phyloP scores from a whole-genome alignment of 2,797 vertebrate species.

The Petrocephalus schoutedeni region DNA sequence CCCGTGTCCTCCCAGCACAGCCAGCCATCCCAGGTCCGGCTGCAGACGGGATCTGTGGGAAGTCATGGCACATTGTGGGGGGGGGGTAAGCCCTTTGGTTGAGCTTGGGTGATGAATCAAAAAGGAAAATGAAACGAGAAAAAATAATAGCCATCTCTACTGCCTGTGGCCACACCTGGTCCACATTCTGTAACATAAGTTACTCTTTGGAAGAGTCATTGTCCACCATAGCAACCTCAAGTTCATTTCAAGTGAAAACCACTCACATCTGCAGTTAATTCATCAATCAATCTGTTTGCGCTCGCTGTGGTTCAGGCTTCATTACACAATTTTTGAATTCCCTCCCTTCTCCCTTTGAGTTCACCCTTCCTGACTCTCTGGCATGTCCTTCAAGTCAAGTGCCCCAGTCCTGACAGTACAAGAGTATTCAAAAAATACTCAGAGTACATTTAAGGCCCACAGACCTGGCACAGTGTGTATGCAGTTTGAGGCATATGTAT shows the following conservation, averaged over 20 bases:
- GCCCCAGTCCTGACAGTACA: not conserved
- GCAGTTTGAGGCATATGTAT: not conserved
- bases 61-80: not conserved
- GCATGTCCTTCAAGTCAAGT: not conserved
- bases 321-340: not conserved
- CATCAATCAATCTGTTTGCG: not conserved
- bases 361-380: not conserved
- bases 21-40: constrained; percentile 97
- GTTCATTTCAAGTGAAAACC: not conserved
- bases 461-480: not conserved
- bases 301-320: not conserved
- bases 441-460: not conserved
- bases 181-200: not conserved
- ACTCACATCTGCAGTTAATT: not conserved
- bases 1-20: constrained; percentile 86
- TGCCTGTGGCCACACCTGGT: not conserved
- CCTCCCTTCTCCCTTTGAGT: not conserved
- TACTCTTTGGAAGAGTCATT: not conserved
- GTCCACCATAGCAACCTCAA: not conserved
- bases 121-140: not conserved
- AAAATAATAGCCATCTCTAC: not conserved
- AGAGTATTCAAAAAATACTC: not conserved
- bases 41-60: constrained; percentile 71
- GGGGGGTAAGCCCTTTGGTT: not conserved
- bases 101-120: not conserved